These are phyloP conservation scores for Cavia porcellus DNA, from an alignment of 2,113 vertebrate species.

Conservation along the genomic window DNA sequence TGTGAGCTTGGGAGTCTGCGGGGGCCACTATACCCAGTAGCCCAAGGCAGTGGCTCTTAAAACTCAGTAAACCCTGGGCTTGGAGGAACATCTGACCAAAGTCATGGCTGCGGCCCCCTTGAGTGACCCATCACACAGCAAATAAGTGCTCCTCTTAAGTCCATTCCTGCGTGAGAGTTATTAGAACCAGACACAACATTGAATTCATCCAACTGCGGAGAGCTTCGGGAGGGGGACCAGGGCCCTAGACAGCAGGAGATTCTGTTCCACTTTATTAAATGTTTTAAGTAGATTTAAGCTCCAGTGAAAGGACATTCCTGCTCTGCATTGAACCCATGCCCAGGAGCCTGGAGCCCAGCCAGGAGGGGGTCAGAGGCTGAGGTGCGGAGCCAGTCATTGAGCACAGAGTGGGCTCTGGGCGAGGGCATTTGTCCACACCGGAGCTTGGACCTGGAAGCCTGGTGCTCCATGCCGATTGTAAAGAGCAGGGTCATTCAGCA, in stretches of 20 bases:
- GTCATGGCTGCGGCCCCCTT: neutral
- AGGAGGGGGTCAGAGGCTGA: neutral
- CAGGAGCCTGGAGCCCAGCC: neutral
- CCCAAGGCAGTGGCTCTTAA: neutral
- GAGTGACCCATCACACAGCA: fast-evolving
- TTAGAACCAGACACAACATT: neutral
- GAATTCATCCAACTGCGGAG: neutral
- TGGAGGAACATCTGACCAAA: neutral
- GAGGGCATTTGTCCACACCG: neutral
- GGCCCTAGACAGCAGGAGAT: neutral
- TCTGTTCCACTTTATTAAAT: conserved; percentile 64
- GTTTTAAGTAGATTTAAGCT: conserved; percentile 67
- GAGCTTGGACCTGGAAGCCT: neutral
- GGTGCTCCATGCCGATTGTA: neutral
- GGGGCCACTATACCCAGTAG: fast-evolving
- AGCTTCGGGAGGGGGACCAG: neutral
- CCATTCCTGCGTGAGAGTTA: neutral
- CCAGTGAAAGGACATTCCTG: conserved; percentile 9
- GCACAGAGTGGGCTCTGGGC: neutral
- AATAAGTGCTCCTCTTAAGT: neutral
- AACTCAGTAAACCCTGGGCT: neutral
- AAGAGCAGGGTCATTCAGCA: neutral
- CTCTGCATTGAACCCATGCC: neutral
- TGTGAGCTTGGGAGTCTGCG: neutral
- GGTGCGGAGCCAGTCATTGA: fast-evolving